Percentiles rank a stretch among this genome's conserved stretches.
phyloP scores from a whole-genome alignment of 2,797 vertebrate species.

The Masticophis lateralis region DNA sequence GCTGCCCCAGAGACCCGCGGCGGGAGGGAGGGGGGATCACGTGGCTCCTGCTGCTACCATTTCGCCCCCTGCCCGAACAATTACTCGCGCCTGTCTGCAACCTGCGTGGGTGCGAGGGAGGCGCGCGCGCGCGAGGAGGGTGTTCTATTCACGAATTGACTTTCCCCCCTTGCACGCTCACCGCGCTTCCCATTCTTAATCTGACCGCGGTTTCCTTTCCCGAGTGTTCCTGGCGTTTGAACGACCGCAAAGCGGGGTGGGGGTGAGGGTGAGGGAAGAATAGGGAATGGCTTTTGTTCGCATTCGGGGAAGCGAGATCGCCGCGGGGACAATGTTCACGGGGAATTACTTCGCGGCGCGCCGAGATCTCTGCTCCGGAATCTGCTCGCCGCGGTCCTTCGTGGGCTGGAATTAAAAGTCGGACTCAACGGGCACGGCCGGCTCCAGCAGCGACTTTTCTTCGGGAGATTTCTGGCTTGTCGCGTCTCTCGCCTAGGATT shows the following conservation, averaged over 20 bases:
- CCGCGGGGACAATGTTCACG: background rate
- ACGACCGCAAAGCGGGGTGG: background rate
- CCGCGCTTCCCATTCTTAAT: background rate
- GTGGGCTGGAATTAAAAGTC: background rate
- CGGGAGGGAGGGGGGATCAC: background rate
- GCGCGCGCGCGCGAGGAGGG: accelerated
- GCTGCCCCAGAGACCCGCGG: background rate
- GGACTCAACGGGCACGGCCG: background rate
- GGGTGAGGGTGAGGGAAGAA: too few relatives aligned
- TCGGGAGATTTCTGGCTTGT: background rate
- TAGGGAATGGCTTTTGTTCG: background rate
- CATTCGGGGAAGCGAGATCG: background rate
- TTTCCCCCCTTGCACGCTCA: too few relatives aligned
- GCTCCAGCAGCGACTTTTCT: background rate
- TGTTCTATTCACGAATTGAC: background rate
- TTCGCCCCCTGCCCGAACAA: background rate
- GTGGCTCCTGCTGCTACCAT: background rate
- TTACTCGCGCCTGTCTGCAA: background rate
- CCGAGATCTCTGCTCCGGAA: background rate
- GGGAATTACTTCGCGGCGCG: background rate
- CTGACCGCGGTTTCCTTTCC: background rate
- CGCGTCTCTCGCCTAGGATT: background rate
- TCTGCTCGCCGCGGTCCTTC: background rate
- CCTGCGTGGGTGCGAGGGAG: background rate
- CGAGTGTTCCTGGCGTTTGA: background rate